Base-by-base conservation (phyloP, 2,113 vertebrate genomes). In the Apus apus region DNA sequence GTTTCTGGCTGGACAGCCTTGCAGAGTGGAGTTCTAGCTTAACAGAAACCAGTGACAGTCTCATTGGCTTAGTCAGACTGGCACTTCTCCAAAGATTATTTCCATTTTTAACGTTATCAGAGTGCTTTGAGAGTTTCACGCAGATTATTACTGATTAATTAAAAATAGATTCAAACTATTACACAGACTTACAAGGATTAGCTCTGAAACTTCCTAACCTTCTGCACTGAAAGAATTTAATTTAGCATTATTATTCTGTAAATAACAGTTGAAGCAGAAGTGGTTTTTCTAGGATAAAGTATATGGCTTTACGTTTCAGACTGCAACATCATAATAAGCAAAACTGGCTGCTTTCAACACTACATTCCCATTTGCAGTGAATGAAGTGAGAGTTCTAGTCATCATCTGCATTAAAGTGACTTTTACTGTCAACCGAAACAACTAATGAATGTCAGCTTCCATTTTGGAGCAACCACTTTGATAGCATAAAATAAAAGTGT, bases 371-470 rank as follows among this genome's bases (percentile, higher is more conserved):
- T 94, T 36, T 36, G 19, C 38, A 93, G 50, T 18, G 75, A 88
- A 74, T 95, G 85, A 46, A 94, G 43, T 89, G 92, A 96, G 76
- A 94, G 85, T 50, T 93, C 76, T 85, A 93, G 62, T 96, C 91
- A 96, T 70, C 94, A 81, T 79, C 75, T 60, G 20, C 53, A 89
- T 94, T 94, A 92, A 67, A 86, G 34, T 32, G 57, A 86, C 34
- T 51, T 91, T 89, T 62, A 68, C 54, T 93, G 88, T 89, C 93
- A 93, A 61, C 64, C 58, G 76, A 45, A 16, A 75, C 1, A 8
- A 66, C 65, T 80, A 90, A 87, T 62, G 38, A 89, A 85, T 3
- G 3, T 67, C 82, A 85, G 25, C 43, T 89, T 87, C 65, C 34
- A 50, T 75, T 92, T 65, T 78, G 20, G 27, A 87, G 61, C n/a